Conservation (phyloP, 2,113 vertebrate species). For the Elanoides forficatus region DNA sequence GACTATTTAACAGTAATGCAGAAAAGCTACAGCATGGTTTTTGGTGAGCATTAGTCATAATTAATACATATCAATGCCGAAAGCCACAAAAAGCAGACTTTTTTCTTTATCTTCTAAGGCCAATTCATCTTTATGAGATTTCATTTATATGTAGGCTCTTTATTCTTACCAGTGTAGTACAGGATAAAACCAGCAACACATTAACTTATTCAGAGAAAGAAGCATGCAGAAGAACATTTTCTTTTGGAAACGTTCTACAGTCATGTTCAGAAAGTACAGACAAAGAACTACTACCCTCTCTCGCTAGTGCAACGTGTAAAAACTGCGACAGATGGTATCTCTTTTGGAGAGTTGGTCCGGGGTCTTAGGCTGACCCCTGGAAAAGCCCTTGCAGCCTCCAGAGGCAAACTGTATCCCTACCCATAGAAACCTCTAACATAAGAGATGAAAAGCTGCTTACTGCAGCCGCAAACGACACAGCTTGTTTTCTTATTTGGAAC, state of each 20-base stretch:
- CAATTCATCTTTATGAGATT: background rate
- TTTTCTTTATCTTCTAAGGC: background rate
- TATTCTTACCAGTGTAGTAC: background rate
- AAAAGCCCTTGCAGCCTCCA: background rate
- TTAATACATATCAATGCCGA: background rate
- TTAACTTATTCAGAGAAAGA: background rate
- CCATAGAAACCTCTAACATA: background rate
- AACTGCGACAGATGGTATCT: background rate
- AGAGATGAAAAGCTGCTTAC: background rate
- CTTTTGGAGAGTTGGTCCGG: background rate
- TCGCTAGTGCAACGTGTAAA: background rate
- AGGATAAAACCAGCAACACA: background rate
- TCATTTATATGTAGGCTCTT: background rate
- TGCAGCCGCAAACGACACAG: background rate
- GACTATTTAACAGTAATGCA: background rate
- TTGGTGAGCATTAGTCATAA: background rate
- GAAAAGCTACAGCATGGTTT: background rate
- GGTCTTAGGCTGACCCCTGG: fast-evolving
- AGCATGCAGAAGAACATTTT: background rate
- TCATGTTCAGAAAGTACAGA: background rate
- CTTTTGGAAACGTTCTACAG: background rate
- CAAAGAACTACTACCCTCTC: background rate
- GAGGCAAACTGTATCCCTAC: background rate
- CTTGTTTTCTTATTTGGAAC: background rate
- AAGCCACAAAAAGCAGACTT: background rate